Base-by-base conservation (phyloP, 2,888 invertebrate genomes). In the Microchrysa polita region DNA sequence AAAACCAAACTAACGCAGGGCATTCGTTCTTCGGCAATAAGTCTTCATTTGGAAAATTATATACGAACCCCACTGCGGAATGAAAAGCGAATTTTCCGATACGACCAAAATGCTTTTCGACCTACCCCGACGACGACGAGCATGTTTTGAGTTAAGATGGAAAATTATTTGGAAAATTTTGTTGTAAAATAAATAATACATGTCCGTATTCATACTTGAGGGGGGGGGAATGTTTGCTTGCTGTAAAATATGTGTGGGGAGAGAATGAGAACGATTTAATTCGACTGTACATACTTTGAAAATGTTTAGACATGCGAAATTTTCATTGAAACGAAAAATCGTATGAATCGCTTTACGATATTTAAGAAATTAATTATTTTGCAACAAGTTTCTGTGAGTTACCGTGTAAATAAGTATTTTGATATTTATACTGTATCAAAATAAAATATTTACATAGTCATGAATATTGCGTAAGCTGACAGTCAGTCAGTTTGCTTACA, bases 21-120 rank as follows among this genome's bases (percentile, higher is more conserved):
- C 22, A 48, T 65, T 23, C 10, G 18, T 42, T 55, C 22, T 48
- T 44, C 22, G 22, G 65, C 48, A 65, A 65, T 65, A 48, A 34
- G 48, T 65, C 65, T 65, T 48, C 16, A 65, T 65, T 65, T 65
- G 9, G 18, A 65, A 65, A 20, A 65, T 18, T 65, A 55, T n/a
- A n/a, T 55, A 18, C 22, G 18, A 10, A 20, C 7, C 18, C 55
- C 20, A n/a, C 16, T 10, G n/a, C 53, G 16, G 20, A 20, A 16
- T 16, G 52, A 14, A 52, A 16, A 20, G 18, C 18, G 22, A 20
- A 10, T 55, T 22, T 22, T 55, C 5, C 55, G 55, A 55, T 20
- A 5, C 55, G 55, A 20, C 7, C n/a, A 18, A 7, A 55, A 20
- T 20, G 22, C 18, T 20, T n/a, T n/a, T n/a, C n/a, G n/a, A n/a